Evolutionary conservation across 1,140 invertebrate species (phyloP).

Genomic region (Ylistrum balloti): DNA sequence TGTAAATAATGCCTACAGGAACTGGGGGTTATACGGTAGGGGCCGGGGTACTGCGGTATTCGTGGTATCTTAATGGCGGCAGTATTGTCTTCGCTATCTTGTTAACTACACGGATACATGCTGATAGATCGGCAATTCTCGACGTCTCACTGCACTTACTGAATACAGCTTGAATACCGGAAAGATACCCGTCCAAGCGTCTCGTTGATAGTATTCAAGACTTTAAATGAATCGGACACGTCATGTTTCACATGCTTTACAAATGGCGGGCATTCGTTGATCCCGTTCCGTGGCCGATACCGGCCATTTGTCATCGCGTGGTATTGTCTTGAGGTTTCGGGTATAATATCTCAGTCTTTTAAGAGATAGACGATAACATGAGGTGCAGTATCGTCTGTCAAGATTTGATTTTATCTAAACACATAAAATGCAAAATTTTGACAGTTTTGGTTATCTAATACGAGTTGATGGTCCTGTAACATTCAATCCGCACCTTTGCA

Average conservation of each 20-base stretch:
- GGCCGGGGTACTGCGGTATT: slow-evolving; percentile 23
- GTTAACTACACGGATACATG: slow-evolving; percentile 13
- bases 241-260: slow-evolving; percentile 34
- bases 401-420: slow-evolving; percentile 36
- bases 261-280: slow-evolving; percentile 32
- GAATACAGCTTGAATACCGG: slow-evolving; percentile 26
- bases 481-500: slow-evolving; percentile 25
- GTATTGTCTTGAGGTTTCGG: neutral
- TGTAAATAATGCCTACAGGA: slow-evolving; percentile 5
- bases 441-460: slow-evolving; percentile 16
- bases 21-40: neutral
- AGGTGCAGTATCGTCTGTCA: slow-evolving; percentile 37
- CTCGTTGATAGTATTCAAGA: neutral
- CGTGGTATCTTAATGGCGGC: slow-evolving; percentile 28
- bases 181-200: slow-evolving; percentile 30
- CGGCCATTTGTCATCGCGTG: neutral
- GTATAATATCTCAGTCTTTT: slow-evolving; percentile 31
- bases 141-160: slow-evolving; percentile 32
- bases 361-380: slow-evolving; percentile 6
- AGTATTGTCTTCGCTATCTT: slow-evolving; percentile 8
- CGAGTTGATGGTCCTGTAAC: slow-evolving; percentile 24
- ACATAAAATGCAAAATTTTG: slow-evolving; percentile 40
- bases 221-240: slow-evolving; percentile 38
- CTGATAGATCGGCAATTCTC: slow-evolving; percentile 32
- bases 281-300: slow-evolving; percentile 29